Base-by-base conservation (phyloP, 2,113 vertebrate species). In the Heterochromis multidens region DNA sequence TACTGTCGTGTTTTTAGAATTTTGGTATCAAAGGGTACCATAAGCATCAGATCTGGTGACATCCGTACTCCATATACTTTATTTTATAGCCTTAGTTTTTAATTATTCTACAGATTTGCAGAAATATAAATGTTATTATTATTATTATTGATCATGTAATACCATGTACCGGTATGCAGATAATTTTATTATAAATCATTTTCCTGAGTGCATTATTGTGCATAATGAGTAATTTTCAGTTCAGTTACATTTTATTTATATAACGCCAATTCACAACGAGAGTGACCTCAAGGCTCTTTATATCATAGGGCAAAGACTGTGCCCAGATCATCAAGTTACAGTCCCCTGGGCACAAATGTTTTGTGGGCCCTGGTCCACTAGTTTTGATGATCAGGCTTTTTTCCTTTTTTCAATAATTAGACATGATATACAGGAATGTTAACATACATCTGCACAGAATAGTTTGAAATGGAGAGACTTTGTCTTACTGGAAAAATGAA, bases 1-100 rank as follows among this genome's bases (percentile, higher is more conserved):
- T n/a, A 13, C 56, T 3, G 46, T 49, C 46, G 17, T 4, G 5
- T 57, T 57, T 57, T 25, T n/a, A 25, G 0, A 25, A 25, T 0
- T 57, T 57, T 23, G n/a, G 23, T 57, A 57, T 23, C 56, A 6
- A 11, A 57, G n/a, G n/a, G n/a, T n/a, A n/a, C n/a, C n/a, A n/a
- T n/a, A n/a, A n/a, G n/a, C n/a, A 57, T 6, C 21, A 57, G n/a
- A 12, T n/a, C n/a, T 12, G 54, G n/a, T 3, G 54, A 12, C 54
- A 23, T 57, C 54, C 54, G 23, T 5, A 14, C 23, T 58, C 56
- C 12, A 14, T 12, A 58, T 3, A 2, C 12, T 2, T 58, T 58
- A 58, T 25, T 14, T 25, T 58, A 23, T 13, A 58, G 56, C 23
- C 6, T 58, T 58, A 58, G 12, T 14, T 58, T 27, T 13, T 27